Percentiles rank a stretch among this genome's conserved stretches.
Evolutionary conservation across 2,797 vertebrate genomes (phyloP).

Genomic region (Cheirogaleus major): DNA sequence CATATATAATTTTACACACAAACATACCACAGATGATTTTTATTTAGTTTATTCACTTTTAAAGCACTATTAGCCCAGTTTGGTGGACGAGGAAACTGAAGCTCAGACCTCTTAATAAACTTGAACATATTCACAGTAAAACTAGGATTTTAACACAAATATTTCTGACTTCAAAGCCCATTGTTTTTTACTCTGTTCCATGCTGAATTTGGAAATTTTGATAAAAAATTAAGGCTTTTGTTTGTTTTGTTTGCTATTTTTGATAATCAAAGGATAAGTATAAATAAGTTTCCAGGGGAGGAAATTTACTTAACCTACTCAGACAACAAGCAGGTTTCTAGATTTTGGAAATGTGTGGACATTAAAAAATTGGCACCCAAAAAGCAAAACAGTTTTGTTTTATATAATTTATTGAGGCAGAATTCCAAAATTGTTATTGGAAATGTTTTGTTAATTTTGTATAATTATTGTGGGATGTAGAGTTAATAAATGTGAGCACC

Average conservation of each 20-base stretch:
- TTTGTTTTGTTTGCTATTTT: not conserved
- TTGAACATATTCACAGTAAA: not conserved
- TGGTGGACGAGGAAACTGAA: not conserved
- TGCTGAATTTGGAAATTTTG: conserved; percentile 25
- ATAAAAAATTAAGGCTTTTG: not conserved
- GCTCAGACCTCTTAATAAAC: not conserved
- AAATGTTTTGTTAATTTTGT: not conserved
- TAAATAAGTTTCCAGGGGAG: not conserved
- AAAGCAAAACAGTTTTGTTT: not conserved
- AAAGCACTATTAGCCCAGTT: not conserved
- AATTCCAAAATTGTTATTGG: not conserved
- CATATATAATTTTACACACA: not conserved
- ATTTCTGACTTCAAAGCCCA: not conserved
- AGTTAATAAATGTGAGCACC: not conserved
- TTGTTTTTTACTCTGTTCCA: not conserved
- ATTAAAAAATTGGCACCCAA: not conserved
- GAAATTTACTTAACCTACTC: not conserved
- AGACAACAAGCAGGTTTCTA: not conserved
- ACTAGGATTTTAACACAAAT: not conserved
- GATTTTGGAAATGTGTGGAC: not conserved
- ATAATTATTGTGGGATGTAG: not conserved
- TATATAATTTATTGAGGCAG: not conserved
- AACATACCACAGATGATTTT: not conserved
- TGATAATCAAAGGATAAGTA: not conserved
- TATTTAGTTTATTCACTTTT: not conserved